phyloP scores from a whole-genome alignment of 2,113 vertebrate genomes.

The Sterrhoptilus dennistouni region DNA sequence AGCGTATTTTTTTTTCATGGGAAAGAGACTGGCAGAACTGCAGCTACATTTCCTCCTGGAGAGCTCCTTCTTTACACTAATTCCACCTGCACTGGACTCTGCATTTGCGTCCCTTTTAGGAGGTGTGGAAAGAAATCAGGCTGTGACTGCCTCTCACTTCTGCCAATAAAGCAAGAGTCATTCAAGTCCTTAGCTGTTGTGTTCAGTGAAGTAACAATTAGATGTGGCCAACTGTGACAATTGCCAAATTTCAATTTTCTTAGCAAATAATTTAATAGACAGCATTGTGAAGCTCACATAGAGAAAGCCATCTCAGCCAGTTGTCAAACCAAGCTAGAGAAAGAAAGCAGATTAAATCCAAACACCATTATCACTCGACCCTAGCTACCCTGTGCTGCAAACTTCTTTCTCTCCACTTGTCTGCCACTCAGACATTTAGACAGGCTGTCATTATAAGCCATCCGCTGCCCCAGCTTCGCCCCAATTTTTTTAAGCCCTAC shows the following conservation, averaged over 20 bases:
- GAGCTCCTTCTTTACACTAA: neutral
- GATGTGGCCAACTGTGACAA: neutral
- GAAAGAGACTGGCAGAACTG: neutral
- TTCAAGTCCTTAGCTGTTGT: neutral
- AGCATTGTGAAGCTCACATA: neutral
- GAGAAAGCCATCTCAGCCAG: neutral
- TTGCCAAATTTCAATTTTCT: neutral
- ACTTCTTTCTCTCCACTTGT: conserved; percentile 29
- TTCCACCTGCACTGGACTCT: neutral
- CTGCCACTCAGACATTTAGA: conserved; percentile 61
- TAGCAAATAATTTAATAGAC: neutral
- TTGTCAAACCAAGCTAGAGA: neutral
- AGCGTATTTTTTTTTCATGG: neutral
- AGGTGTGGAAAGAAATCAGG: neutral
- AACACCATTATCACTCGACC: neutral
- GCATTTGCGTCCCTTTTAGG: neutral
- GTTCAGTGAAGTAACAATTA: neutral
- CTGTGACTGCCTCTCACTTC: neutral
- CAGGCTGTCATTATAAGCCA: conserved; percentile 69
- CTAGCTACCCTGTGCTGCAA: neutral
- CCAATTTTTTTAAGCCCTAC: conserved; percentile 77
- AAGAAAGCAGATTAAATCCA: neutral
- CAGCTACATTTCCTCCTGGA: neutral
- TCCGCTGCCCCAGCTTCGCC: conserved; percentile 58
- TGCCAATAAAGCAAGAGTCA: neutral